A percentile compares a stretch with the other conserved stretches of the same genome.
These are phyloP conservation scores for Drosophila malerkotliana DNA, from an alignment of 1,140 invertebrate genomes.

Conservation along the genomic window DNA sequence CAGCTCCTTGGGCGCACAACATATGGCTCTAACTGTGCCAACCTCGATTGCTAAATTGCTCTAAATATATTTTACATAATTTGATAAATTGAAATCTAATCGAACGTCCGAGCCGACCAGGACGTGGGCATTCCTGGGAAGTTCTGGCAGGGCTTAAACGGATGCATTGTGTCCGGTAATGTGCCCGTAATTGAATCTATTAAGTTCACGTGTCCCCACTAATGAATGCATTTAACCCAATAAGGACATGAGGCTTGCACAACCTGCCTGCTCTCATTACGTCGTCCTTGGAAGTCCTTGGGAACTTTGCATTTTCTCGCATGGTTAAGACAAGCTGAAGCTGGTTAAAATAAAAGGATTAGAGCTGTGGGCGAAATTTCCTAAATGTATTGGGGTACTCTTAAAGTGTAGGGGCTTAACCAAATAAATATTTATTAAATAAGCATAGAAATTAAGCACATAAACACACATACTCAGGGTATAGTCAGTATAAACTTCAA, in stretches of 20 bases:
- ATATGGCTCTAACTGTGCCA: conserved; percentile 15
- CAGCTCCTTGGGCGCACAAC: conserved; percentile 7
- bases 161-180: conserved; percentile 26
- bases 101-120: conserved; percentile 14
- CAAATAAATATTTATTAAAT: too few relatives aligned
- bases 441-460: too few relatives aligned
- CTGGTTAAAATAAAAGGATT: neutral
- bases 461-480: too few relatives aligned
- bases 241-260: neutral
- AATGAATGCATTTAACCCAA: conserved; percentile 10
- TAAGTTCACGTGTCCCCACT: conserved; percentile 17
- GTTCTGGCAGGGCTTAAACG: conserved; percentile 1
- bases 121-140: conserved; percentile 7
- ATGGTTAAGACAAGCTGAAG: neutral
- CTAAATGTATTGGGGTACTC: too few relatives aligned
- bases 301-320: neutral
- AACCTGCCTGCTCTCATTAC: neutral
- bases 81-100: conserved; percentile 53
- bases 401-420: too few relatives aligned
- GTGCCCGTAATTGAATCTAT: conserved; percentile 37
- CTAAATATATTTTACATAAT: conserved; percentile 70
- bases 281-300: neutral
- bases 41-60: conserved; percentile 33
- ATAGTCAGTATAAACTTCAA: too few relatives aligned
- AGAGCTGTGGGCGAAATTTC: too few relatives aligned